These are phyloP conservation scores for Lissonota sp. DNA, from an alignment of 2,888 invertebrate genomes.

Conservation along the genomic window DNA sequence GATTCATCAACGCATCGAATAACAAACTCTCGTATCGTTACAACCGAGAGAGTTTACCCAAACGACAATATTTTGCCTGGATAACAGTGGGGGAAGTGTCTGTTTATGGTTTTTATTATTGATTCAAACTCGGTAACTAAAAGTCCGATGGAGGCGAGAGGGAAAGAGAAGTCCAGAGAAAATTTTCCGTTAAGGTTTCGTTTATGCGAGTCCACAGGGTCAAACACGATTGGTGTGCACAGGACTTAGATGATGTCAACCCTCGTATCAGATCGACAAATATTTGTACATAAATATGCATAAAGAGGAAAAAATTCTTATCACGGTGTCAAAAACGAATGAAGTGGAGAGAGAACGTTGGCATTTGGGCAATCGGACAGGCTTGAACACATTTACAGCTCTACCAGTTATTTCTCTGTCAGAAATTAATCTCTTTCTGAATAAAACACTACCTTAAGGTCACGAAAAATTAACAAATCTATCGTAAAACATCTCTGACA, in stretches of 20 bases:
- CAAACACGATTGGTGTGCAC: not conserved
- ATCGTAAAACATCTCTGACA: too few species aligned
- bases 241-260: not conserved
- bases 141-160: not conserved
- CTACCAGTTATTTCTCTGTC: not conserved
- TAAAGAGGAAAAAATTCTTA: not conserved
- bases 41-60: too few species aligned
- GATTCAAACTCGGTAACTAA: conserved; percentile 10
- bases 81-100: too few species aligned
- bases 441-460: too few species aligned
- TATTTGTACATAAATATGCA: not conserved
- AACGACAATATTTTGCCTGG: too few species aligned
- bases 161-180: too few species aligned
- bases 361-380: not conserved
- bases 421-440: not conserved
- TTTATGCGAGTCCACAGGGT: too few species aligned
- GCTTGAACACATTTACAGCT: not conserved
- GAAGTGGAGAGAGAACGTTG: not conserved
- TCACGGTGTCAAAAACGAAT: not conserved
- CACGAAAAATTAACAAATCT: too few species aligned
- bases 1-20: conserved; percentile 16
- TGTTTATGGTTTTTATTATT: not conserved
- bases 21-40: not conserved
- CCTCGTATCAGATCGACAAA: not conserved
- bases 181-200: too few species aligned